phyloP scores from a whole-genome alignment of 2,113 vertebrate species.

The Melanocharis versteri region DNA sequence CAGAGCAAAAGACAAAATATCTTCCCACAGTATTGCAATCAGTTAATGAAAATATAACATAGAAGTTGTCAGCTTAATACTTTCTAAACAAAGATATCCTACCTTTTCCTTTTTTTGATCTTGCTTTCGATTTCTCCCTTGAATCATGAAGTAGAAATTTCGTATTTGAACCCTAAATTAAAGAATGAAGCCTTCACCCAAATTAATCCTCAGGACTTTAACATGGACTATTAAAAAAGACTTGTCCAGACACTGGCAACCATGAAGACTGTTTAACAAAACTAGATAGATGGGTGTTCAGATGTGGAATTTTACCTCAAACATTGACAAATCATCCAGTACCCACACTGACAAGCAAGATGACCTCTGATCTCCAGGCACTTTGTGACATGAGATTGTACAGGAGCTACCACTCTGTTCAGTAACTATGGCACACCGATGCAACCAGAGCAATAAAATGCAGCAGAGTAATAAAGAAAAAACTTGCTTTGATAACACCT shows the following conservation, averaged over 20 bases:
- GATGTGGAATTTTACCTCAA: neutral
- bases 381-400: neutral
- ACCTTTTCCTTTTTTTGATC: neutral
- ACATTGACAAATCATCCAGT: neutral
- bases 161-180: neutral
- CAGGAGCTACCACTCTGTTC: neutral
- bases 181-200: neutral
- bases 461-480: neutral
- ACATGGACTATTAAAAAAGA: neutral
- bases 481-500: neutral
- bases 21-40: neutral
- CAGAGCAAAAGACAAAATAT: neutral
- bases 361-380: neutral
- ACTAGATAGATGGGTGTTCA: neutral
- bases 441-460: neutral
- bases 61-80: neutral
- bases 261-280: neutral
- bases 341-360: neutral
- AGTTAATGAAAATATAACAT: neutral
- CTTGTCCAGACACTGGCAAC: neutral
- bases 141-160: neutral
- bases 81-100: neutral
- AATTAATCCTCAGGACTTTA: neutral
- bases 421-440: neutral
- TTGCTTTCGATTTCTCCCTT: neutral